A percentile compares a stretch with the other conserved stretches of the same genome.
Conservation (phyloP, 2,113 vertebrate species). For the Saimiri boliviensis region DNA sequence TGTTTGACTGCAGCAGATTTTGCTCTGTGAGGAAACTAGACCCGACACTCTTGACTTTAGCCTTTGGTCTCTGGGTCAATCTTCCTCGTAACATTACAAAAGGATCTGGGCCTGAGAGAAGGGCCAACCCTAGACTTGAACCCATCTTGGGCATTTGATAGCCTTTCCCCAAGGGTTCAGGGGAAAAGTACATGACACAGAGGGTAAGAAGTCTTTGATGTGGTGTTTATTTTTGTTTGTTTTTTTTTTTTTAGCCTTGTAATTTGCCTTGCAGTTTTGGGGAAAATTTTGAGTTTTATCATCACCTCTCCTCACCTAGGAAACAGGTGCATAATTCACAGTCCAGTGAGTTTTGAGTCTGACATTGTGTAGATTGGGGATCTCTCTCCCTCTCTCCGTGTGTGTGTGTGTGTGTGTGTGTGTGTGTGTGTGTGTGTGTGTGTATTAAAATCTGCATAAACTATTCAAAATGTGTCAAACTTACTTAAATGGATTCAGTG, state of each 20-base stretch:
- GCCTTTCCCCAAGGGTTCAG: neutral
- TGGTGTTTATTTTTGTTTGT: neutral
- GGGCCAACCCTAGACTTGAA: neutral
- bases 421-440: neutral
- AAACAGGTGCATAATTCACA: neutral
- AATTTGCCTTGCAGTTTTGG: neutral
- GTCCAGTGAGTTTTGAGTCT: neutral
- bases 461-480: neutral
- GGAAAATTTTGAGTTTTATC: neutral
- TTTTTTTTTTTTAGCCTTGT: neutral
- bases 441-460: neutral
- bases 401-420: too few species aligned
- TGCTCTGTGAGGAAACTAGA: neutral
- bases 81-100: neutral
- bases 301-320: neutral
- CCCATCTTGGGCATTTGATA: neutral
- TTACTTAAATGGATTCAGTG: neutral
- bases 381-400: too few species aligned
- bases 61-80: neutral
- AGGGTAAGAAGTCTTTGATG: neutral
- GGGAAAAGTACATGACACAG: rapidly evolving
- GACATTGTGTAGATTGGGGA: neutral
- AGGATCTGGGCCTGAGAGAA: neutral
- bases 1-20: neutral
- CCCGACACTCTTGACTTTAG: neutral